Base-by-base conservation (phyloP, 1,140 invertebrate genomes). In the Potamilus streckersoni region DNA sequence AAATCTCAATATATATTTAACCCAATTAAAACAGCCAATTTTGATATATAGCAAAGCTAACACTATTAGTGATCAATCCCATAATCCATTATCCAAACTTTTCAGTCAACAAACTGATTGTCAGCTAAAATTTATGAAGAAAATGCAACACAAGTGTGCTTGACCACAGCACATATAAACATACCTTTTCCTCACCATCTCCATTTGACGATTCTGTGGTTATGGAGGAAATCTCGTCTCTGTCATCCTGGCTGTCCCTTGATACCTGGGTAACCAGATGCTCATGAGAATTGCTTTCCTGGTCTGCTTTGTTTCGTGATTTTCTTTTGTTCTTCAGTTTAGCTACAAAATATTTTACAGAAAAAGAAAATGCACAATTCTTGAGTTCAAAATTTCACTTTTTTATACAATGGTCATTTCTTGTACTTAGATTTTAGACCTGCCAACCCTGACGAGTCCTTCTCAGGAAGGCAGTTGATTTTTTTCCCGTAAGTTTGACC, bases 201-300 rank as follows among this genome's bases (percentile, higher is more conserved):
- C 92, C 91, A 63, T 92, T 89, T n/a, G 93, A 93, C 79, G 93
- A 93, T 83, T 94, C 94, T 16, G 94, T 94, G 12, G 93, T 94
- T 0, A 93, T 94, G 1, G 94, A 94, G 16, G 93, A 94, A 3
- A 93, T 93, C 80, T 94, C 94, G 83, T 94, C 93, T 84, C 93
- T 83, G 27, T 89, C 86, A 73, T 84, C 84, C 20, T 60, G 74
- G 73, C 14, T 79, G 79, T 31, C 79, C 77, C 14, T 76, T 77
- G 17, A 82, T 77, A 17, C 81, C 66, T 72, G 71, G 78, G 17
- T 83, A 80, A 77, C 27, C 38, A 77, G 57, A 23, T 57, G 68
- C 70, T 77, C 75, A 77, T 64, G 75, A 11, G 62, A 49, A 55
- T 68, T 61, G 31, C 66, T 31, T 17, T 76, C 72, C 74, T 57